phyloP scores from a whole-genome alignment of 1,140 invertebrate genomes.

The Chelonus insularis region DNA sequence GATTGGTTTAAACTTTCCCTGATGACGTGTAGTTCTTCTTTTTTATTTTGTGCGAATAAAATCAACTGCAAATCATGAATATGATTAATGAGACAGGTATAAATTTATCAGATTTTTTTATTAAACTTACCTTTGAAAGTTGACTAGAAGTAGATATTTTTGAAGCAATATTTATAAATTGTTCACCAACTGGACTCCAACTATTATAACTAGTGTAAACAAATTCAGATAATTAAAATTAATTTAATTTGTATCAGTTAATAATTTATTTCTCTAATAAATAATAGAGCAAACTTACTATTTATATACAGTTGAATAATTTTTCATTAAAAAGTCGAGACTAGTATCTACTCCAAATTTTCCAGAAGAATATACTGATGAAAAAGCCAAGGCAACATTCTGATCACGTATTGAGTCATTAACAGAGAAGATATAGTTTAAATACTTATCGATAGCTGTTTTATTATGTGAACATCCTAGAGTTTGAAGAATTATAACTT shows the following conservation, averaged over 20 bases:
- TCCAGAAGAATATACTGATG: slow-evolving; percentile 54
- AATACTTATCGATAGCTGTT: slow-evolving; percentile 49
- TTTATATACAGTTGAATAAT: slow-evolving; percentile 53
- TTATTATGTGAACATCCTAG: slow-evolving; percentile 63
- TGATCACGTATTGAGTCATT: slow-evolving; percentile 60
- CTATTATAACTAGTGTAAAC: slow-evolving; percentile 37
- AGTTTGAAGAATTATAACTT: slow-evolving; percentile 64
- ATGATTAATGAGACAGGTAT: not conserved
- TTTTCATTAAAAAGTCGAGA: slow-evolving; percentile 58
- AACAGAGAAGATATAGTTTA: slow-evolving; percentile 54
- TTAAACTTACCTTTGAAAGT: slow-evolving; percentile 36
- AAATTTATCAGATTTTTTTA: not conserved
- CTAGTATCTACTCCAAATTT: slow-evolving; percentile 58
- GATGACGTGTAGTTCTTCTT: too few relatives aligned
- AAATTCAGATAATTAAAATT: slow-evolving; percentile 4
- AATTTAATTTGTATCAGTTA: not conserved
- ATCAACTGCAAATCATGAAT: not conserved
- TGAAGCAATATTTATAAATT: slow-evolving; percentile 36
- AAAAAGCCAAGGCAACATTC: slow-evolving; percentile 55
- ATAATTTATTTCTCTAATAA: not conserved
- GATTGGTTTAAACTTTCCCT: too few relatives aligned
- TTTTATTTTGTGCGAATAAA: too few relatives aligned
- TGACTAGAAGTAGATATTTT: slow-evolving; percentile 34
- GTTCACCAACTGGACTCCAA: slow-evolving; percentile 33
- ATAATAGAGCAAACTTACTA: slow-evolving; percentile 54